Evolutionary conservation across 2,888 invertebrate species (phyloP), one percentile per base, ranked within the genome.

Genomic region (Fragum whitleyi): DNA sequence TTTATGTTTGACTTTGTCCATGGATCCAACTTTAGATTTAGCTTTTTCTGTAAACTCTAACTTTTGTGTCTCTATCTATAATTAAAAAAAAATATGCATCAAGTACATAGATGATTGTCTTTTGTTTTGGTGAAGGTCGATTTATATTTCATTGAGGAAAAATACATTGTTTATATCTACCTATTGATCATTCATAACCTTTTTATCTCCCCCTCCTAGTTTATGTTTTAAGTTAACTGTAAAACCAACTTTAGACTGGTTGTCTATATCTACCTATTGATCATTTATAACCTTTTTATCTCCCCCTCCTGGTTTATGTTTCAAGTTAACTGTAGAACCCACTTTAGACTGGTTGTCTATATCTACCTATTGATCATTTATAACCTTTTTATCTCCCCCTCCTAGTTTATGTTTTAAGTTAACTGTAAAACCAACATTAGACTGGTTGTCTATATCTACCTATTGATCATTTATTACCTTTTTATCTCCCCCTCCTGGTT

Each of bases 181-280:
- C n/a, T n/a, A n/a, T n/a, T n/a, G n/a, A n/a, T n/a, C n/a, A n/a
- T n/a, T n/a, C n/a, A n/a, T n/a, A n/a, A 93, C 93, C 91, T 98
- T 98, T 95, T 98, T 98, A 91, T 97, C 97, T 21, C 98, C 98
- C 57, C 98, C 98, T 71, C 97, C 97, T 0, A 98, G 98, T 92
- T 97, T 85, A 95, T 98, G 97, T 21, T 96, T 95, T 62, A 97
- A 95, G 93, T 98, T 98, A 75, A 98, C 97, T 93, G 98, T 95
- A 7, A 98, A 98, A 59, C 98, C 98, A 88, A 98, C 96, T 95
- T 98, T 98, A n/a, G 98, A 97, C 94, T 97, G 97, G 23, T n/a
- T n/a, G n/a, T n/a, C n/a, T n/a, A n/a, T n/a, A n/a, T n/a, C n/a
- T n/a, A n/a, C n/a, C n/a, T n/a, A n/a, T n/a, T n/a, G n/a, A n/a